Conservation (phyloP, 2,797 vertebrate species). For the Adelosebastes latens region DNA sequence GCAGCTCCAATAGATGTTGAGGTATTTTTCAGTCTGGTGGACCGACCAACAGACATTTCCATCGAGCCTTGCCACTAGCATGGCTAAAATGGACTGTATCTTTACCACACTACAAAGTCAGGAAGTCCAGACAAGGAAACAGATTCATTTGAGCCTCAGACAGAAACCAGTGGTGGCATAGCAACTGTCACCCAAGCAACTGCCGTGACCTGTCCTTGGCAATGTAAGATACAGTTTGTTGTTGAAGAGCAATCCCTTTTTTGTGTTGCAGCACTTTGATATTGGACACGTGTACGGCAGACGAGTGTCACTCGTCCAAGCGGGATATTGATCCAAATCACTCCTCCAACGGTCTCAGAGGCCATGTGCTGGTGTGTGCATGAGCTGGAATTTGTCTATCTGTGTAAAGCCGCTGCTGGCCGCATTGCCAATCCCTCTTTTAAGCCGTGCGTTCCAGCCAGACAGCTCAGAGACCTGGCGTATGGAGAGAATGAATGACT, state of each 20-base stretch:
- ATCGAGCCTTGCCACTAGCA: not conserved
- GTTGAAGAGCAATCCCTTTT: constrained; percentile 30
- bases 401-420: constrained; percentile 45
- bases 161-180: constrained; percentile 36
- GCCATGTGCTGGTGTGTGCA: constrained; percentile 49
- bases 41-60: not conserved
- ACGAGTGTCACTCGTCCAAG: constrained; percentile 31
- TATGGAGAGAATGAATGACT: constrained; percentile 44
- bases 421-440: constrained; percentile 39
- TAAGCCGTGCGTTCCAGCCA: constrained; percentile 39
- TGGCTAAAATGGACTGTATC: not conserved
- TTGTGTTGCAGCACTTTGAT: not conserved
- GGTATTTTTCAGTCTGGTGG: not conserved
- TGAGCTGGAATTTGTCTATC: constrained; percentile 38
- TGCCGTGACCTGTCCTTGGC: not conserved
- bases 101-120: not conserved
- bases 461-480: constrained; percentile 37
- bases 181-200: constrained; percentile 54
- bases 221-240: constrained; percentile 14
- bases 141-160: not conserved
- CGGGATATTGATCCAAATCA: constrained; percentile 63
- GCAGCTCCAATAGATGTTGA: not conserved
- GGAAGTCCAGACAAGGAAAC: not conserved
- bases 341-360: constrained; percentile 26
- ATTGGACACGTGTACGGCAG: constrained; percentile 57